Evolutionary conservation across 2,797 vertebrate genomes (phyloP).

Genomic region (Chromobotia macracanthus): DNA sequence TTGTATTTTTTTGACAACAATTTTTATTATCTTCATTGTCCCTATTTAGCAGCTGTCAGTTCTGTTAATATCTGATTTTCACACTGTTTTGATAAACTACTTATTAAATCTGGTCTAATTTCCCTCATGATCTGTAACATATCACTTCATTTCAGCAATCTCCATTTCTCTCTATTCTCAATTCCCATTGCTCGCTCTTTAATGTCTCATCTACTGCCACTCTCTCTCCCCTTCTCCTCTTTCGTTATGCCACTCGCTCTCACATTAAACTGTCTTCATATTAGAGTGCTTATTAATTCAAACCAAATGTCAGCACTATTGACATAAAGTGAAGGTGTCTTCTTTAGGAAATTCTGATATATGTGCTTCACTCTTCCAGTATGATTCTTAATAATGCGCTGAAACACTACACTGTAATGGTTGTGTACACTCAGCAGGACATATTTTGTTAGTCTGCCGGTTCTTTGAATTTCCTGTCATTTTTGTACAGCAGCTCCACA

Average conservation of each 20-base stretch:
- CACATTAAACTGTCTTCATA: conserved; percentile 64
- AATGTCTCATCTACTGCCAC: conserved; percentile 51
- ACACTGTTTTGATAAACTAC: conserved; percentile 55
- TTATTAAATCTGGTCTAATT: conserved; percentile 61
- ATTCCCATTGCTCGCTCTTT: conserved; percentile 55
- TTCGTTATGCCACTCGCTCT: conserved; percentile 34
- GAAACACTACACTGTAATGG: conserved; percentile 55
- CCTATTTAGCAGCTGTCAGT: conserved; percentile 55
- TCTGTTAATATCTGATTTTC: conserved; percentile 47
- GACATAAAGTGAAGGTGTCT: conserved; percentile 78
- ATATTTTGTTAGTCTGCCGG: conserved; percentile 72
- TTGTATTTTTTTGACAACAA: conserved; percentile 19
- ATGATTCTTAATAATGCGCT: conserved; percentile 73
- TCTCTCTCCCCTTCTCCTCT: conserved; percentile 46
- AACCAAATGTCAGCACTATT: conserved; percentile 79
- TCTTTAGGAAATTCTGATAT: conserved; percentile 72
- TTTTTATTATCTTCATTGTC: conserved; percentile 41
- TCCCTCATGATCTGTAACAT: conserved; percentile 62
- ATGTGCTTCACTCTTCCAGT: conserved; percentile 66
- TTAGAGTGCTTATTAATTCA: conserved; percentile 74
- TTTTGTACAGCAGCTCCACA: conserved; percentile 1
- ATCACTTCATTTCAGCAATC: conserved; percentile 58
- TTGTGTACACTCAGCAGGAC: conserved; percentile 64
- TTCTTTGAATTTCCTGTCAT: conserved; percentile 65
- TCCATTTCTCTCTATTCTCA: conserved; percentile 53